phyloP scores from a whole-genome alignment of 2,797 vertebrate species.

The Morus bassanus region DNA sequence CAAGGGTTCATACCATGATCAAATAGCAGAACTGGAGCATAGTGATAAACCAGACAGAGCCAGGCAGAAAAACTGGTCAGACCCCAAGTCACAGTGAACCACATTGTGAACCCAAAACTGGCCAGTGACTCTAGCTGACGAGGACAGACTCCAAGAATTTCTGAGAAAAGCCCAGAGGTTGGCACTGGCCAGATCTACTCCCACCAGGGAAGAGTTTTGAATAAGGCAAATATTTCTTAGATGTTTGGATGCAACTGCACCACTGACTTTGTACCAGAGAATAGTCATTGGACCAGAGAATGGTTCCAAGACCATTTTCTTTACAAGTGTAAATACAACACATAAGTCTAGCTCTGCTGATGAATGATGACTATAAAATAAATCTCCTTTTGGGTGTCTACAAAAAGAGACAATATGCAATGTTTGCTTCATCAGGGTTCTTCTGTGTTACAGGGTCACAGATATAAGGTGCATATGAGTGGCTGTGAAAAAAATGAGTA shows the following conservation, averaged over 20 bases:
- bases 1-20: not conserved
- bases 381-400: not conserved
- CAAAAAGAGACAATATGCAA: not conserved
- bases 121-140: not conserved
- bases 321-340: not conserved
- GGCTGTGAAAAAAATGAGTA: not conserved
- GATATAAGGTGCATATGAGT: not conserved
- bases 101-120: not conserved
- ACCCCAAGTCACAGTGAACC: not conserved
- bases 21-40: not conserved
- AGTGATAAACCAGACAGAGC: not conserved
- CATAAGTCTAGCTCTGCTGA: not conserved
- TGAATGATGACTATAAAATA: not conserved
- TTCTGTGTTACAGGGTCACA: not conserved
- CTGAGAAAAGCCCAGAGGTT: not conserved
- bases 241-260: not conserved
- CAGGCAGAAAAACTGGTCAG: not conserved
- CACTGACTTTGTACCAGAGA: not conserved
- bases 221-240: not conserved
- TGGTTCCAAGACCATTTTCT: not conserved
- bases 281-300: not conserved
- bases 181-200: not conserved
- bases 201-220: not conserved
- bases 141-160: not conserved
- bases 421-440: not conserved